phyloP scores from a whole-genome alignment of 2,113 vertebrate genomes.

The Galbula dea region DNA sequence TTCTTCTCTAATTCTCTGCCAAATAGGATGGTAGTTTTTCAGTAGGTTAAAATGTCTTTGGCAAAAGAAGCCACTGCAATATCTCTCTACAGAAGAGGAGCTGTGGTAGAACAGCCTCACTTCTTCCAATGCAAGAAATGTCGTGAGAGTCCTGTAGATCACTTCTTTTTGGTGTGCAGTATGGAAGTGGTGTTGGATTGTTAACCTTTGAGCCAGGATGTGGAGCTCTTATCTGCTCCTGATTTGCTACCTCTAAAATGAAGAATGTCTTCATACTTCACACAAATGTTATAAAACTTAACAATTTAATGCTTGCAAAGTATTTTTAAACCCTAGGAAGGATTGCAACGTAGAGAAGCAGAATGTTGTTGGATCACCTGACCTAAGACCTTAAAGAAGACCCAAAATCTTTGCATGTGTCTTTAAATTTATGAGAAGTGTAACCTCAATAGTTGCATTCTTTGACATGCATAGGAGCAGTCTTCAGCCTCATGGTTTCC shows the following conservation, averaged over 20 bases:
- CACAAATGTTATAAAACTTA: not conserved
- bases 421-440: not conserved
- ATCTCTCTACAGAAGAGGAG: not conserved
- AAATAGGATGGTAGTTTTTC: not conserved
- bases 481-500: not conserved
- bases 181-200: not conserved
- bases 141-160: not conserved
- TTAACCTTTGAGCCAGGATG: not conserved
- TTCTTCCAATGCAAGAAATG: not conserved
- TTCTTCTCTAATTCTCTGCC: not conserved
- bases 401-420: not conserved
- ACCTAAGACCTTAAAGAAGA: not conserved
- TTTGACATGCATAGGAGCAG: not conserved
- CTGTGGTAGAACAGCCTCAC: not conserved
- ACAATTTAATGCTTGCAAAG: not conserved
- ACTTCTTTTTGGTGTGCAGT: not conserved
- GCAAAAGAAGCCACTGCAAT: not conserved
- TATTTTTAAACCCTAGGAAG: not conserved
- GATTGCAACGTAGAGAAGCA: not conserved
- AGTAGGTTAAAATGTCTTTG: not conserved
- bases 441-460: not conserved
- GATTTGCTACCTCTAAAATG: not conserved
- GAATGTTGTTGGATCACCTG: not conserved
- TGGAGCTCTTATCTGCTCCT: not conserved
- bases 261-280: not conserved